Percentiles rank a stretch among this genome's conserved stretches.
These are phyloP conservation scores for Temnothorax unifasciatus DNA, from an alignment of 2,888 invertebrate species.

Conservation along the genomic window DNA sequence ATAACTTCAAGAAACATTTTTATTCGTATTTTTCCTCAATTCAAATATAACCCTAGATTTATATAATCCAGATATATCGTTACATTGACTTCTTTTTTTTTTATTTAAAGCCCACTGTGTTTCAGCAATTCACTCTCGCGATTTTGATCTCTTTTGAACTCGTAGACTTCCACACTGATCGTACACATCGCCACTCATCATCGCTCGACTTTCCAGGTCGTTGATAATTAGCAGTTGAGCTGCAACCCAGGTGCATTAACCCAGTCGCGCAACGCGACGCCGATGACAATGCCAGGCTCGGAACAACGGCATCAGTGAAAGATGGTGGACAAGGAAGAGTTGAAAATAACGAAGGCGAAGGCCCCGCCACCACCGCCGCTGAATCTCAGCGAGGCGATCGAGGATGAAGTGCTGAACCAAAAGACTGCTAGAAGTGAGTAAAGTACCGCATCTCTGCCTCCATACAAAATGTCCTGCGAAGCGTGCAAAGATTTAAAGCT, in stretches of 20 bases:
- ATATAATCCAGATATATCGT: background rate
- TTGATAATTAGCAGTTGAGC: conserved; percentile 43
- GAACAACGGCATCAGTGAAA: conserved; percentile 50
- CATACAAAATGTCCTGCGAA: conserved; percentile 26
- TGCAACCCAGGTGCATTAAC: background rate
- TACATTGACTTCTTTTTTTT: background rate
- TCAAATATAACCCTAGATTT: background rate
- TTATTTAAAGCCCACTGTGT: background rate
- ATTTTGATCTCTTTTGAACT: background rate
- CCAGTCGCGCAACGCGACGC: conserved; percentile 25
- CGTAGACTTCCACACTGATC: conserved; percentile 5
- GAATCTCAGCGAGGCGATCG: conserved; percentile 79
- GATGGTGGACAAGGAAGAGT: conserved; percentile 79
- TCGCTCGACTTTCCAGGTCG: conserved; percentile 47
- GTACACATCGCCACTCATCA: background rate
- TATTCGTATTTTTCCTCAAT: background rate
- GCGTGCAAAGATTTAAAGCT: conserved; percentile 33
- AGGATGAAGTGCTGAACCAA: conserved; percentile 80
- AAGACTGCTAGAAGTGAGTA: conserved; percentile 83
- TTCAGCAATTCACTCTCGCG: background rate
- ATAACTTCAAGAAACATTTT: background rate
- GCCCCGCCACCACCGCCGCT: conserved; percentile 76
- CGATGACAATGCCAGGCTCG: conserved; percentile 43
- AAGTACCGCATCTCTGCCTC: conserved; percentile 34
- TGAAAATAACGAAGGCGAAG: conserved; percentile 76